These are phyloP conservation scores for Trididemnum miniatum DNA, from an alignment of 23 tunicate genomes.

Conservation along the genomic window DNA sequence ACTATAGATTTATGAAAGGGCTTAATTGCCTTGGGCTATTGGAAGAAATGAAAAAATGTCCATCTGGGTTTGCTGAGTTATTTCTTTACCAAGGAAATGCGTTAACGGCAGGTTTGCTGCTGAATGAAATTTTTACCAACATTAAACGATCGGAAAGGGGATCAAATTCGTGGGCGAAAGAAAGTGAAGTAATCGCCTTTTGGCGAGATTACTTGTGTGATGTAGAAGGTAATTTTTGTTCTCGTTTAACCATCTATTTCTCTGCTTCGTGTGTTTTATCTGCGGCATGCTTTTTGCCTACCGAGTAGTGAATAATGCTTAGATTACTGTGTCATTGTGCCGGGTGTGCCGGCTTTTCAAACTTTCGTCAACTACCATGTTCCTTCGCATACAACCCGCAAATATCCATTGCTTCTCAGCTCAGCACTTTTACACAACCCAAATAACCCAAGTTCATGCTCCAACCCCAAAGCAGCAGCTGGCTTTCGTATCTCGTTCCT, in stretches of 20 bases:
- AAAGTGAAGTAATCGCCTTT: slow-evolving; percentile 14
- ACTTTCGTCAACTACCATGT: neutral
- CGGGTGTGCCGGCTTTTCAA: neutral
- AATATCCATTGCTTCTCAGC: too few relatives aligned
- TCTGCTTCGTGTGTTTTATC: neutral
- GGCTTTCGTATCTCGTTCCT: too few relatives aligned
- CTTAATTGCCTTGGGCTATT: slow-evolving; percentile 6
- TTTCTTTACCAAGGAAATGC: slow-evolving; percentile 1
- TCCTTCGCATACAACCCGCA: neutral
- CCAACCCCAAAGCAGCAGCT: too few relatives aligned
- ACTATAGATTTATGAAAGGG: neutral
- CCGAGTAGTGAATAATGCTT: neutral
- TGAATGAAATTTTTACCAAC: slow-evolving; percentile 11
- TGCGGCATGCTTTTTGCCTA: neutral
- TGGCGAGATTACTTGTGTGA: slow-evolving; percentile 39
- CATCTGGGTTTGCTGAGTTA: neutral
- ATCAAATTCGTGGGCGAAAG: neutral
- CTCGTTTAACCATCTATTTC: neutral
- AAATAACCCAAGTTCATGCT: too few relatives aligned
- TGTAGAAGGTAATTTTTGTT: slow-evolving; percentile 31
- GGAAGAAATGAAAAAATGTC: neutral
- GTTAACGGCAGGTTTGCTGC: neutral
- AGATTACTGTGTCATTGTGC: neutral
- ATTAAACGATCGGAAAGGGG: slow-evolving; percentile 14
- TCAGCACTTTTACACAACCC: too few relatives aligned